Evolutionary conservation across 2,797 vertebrate genomes (phyloP).

Genomic region (Sebastes aleutianus): DNA sequence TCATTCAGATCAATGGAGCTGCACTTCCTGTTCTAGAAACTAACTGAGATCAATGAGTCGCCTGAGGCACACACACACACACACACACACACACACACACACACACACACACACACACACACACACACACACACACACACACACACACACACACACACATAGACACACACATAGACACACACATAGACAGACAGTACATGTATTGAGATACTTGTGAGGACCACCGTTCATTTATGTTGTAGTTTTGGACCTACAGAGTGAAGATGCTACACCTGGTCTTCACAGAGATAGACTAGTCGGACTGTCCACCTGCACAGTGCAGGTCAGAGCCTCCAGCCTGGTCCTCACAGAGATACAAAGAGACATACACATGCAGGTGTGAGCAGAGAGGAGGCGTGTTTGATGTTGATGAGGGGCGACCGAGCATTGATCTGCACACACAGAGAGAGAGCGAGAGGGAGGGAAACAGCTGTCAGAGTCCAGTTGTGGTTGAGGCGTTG

Average conservation of each 20-base stretch:
- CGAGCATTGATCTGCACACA: constrained; percentile 38
- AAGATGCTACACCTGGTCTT: background rate
- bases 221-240: background rate
- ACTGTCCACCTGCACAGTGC: background rate
- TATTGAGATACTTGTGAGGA: background rate
- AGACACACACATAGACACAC: background rate
- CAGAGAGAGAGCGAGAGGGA: background rate
- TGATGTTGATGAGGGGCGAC: constrained; percentile 49
- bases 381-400: background rate
- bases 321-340: background rate
- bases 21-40: constrained; percentile 69
- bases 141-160: too few species aligned
- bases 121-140: background rate
- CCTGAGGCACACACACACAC: constrained; percentile 16
- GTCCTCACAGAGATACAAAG: background rate
- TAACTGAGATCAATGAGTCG: constrained; percentile 52
- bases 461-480: background rate
- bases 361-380: background rate
- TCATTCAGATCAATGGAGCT: constrained; percentile 46
- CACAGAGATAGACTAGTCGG: background rate
- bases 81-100: constrained; percentile 5
- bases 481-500: constrained; percentile 37
- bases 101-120: background rate
- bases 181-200: background rate
- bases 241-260: background rate